A percentile compares a stretch with the other conserved stretches of the same genome.
These are phyloP conservation scores for Bambusicola thoracicus DNA, from an alignment of 2,113 vertebrate species.

Conservation along the genomic window DNA sequence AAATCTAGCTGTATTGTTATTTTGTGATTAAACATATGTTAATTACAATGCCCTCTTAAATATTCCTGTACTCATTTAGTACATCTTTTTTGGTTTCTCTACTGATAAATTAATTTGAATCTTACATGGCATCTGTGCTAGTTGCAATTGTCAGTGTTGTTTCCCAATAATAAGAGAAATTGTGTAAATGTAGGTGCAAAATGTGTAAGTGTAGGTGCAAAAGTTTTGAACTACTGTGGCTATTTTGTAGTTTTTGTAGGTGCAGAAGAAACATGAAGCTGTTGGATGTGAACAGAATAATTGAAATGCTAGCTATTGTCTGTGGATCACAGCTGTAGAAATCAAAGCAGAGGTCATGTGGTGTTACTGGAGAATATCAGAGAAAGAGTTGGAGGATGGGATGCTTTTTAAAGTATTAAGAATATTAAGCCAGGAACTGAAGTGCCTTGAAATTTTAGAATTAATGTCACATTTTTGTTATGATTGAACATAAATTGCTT, in stretches of 20 bases:
- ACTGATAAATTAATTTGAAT: not conserved
- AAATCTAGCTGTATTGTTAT: slow-evolving; percentile 30
- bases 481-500: not conserved
- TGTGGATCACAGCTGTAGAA: not conserved
- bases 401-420: not conserved
- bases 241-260: not conserved
- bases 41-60: slow-evolving; percentile 53
- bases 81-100: not conserved
- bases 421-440: not conserved
- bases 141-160: not conserved
- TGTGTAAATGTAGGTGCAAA: too few species aligned
- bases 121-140: not conserved
- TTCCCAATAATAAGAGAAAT: not conserved
- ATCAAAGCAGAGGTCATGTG: not conserved
- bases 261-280: not conserved
- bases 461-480: not conserved
- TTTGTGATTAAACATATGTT: slow-evolving; percentile 45
- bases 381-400: not conserved
- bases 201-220: not conserved
- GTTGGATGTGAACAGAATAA: not conserved
- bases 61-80: slow-evolving; percentile 2
- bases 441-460: not conserved
- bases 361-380: not conserved
- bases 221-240: not conserved
- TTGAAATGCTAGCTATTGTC: not conserved